These are phyloP conservation scores for Hoplodrina blanda DNA, from an alignment of 2,888 invertebrate species.

Conservation along the genomic window DNA sequence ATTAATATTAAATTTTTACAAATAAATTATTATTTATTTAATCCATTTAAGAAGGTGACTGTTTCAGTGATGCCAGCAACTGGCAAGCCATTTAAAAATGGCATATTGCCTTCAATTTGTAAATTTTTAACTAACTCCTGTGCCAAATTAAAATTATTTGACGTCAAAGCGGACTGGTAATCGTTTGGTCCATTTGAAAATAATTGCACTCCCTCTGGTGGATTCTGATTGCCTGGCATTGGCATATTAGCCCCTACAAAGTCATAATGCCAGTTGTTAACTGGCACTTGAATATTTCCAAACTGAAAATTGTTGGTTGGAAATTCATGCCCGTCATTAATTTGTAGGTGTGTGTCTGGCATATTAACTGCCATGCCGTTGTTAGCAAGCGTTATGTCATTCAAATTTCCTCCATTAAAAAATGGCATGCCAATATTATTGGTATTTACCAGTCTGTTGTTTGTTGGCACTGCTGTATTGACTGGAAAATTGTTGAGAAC, in stretches of 20 bases:
- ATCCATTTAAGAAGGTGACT: slow-evolving; percentile 64
- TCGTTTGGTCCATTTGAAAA: slow-evolving; percentile 18
- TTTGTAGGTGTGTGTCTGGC: background rate
- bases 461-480: slow-evolving; percentile 14
- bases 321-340: background rate
- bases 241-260: background rate
- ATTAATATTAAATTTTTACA: slow-evolving; percentile 16
- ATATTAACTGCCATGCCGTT: background rate
- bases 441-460: slow-evolving; percentile 16
- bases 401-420: slow-evolving; percentile 11
- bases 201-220: slow-evolving; percentile 1
- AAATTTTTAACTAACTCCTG: slow-evolving; percentile 36
- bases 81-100: slow-evolving; percentile 73
- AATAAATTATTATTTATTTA: slow-evolving; percentile 12
- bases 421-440: slow-evolving; percentile 10
- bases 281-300: slow-evolving; percentile 25
- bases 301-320: slow-evolving; percentile 10
- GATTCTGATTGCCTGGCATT: slow-evolving; percentile 6
- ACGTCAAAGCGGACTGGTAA: slow-evolving; percentile 7
- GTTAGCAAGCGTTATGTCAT: slow-evolving; percentile 1
- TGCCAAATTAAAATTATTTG: slow-evolving; percentile 37
- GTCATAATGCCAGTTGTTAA: slow-evolving; percentile 22
- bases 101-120: slow-evolving; percentile 60
- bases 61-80: slow-evolving; percentile 72
- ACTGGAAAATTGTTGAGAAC: slow-evolving; percentile 37